Percentiles rank a stretch among this genome's conserved stretches.
These are phyloP conservation scores for Linnaemya tessellans DNA, from an alignment of 2,888 invertebrate genomes.

Conservation along the genomic window DNA sequence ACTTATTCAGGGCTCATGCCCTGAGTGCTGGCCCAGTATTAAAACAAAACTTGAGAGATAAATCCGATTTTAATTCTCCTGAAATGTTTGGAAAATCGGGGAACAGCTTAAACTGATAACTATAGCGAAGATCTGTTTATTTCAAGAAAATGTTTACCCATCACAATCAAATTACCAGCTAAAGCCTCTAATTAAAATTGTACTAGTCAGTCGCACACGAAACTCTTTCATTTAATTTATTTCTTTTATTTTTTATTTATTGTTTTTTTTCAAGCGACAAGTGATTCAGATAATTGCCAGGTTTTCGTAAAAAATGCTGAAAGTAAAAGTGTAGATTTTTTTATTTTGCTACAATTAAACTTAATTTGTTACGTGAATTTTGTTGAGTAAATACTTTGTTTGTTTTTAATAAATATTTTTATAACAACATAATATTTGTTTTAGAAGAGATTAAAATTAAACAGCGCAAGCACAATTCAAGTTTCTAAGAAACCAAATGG, in stretches of 20 bases:
- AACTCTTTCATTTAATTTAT: no score
- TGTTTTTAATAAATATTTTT: not conserved
- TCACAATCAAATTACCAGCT: not conserved
- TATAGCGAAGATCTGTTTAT: no score
- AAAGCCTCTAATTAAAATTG: no score
- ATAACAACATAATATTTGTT: not conserved
- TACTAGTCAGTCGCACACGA: no score
- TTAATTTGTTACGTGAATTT: not conserved
- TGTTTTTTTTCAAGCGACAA: not conserved
- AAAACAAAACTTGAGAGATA: no score
- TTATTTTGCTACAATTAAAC: not conserved
- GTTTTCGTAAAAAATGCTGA: constrained; percentile 1
- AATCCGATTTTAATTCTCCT: no score
- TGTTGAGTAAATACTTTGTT: not conserved
- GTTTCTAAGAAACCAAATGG: not conserved
- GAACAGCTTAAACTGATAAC: no score
- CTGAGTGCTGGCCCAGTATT: no score
- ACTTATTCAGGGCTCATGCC: no score
- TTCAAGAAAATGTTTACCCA: no score
- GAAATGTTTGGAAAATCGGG: no score
- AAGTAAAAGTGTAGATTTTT: constrained; percentile 1
- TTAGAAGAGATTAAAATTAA: not conserved
- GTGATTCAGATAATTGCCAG: not conserved
- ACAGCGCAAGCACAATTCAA: not conserved
- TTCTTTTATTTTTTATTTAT: not conserved